These are phyloP conservation scores for Acrobasis suavella DNA, from an alignment of 2,888 invertebrate species.

Conservation along the genomic window DNA sequence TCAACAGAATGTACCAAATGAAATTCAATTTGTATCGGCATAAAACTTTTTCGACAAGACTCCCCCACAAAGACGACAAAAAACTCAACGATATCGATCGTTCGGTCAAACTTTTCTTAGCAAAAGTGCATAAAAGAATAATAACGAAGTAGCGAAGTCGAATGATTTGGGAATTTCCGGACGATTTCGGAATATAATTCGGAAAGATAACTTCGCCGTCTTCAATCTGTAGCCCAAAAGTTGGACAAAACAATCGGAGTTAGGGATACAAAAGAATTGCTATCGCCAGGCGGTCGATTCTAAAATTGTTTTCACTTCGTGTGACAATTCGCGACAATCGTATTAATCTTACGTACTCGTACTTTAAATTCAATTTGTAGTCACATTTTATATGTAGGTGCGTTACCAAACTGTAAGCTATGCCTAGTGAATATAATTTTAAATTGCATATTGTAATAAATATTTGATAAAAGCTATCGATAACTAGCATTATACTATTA, in stretches of 20 bases:
- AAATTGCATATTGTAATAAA: too few species aligned
- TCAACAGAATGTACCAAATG: too few species aligned
- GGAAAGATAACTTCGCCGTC: constrained; percentile 19
- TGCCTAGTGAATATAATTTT: too few species aligned
- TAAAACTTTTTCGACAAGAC: too few species aligned
- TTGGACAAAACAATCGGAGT: constrained; percentile 21
- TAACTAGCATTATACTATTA: too few species aligned
- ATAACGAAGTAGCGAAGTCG: constrained; percentile 12
- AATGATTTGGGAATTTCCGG: constrained; percentile 19
- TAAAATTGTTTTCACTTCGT: not conserved
- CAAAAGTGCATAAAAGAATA: constrained; percentile 12
- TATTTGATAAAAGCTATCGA: too few species aligned
- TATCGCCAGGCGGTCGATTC: not conserved
- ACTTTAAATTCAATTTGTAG: too few species aligned
- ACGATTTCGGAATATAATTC: constrained; percentile 19
- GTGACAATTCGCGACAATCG: too few species aligned
- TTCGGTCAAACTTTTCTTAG: not conserved
- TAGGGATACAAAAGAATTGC: constrained; percentile 16
- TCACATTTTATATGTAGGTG: too few species aligned
- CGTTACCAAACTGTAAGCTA: too few species aligned
- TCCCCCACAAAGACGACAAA: not conserved
- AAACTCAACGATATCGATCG: not conserved
- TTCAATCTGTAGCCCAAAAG: constrained; percentile 18
- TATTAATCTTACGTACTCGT: too few species aligned
- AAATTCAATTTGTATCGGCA: too few species aligned